Base-by-base conservation (phyloP, 2,888 invertebrate genomes). In the Coremacera marginata region DNA sequence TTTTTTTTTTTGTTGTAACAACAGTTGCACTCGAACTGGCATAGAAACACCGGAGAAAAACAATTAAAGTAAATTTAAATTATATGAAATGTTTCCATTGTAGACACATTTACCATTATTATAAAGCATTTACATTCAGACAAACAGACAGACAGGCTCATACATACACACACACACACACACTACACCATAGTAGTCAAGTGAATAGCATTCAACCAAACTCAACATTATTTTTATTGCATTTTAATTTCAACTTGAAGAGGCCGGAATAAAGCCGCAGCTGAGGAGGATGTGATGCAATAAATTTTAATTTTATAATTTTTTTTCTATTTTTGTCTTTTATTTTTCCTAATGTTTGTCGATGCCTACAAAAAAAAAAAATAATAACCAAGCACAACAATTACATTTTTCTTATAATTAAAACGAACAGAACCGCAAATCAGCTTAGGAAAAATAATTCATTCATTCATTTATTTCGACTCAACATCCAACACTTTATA, bases 251-350 rank as follows among this genome's bases (percentile, higher is more conserved):
- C 65, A 67, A 34, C 22, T 52, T 55, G 55, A 67, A 34, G 67
- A 34, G 74, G 73, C 73, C 73, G 73, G 73, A 74, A 74, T 65
- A 25, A 51, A 22, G 31, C 73, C 22, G 74, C 27, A 37, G 65
- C 74, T 34, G 67, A 70, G 76, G 79, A 81, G 81, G 80, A 81
- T 81, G 81, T 81, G 81, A 80, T 80, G 81, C 78, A 81, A 81
- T 75, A 70, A 67, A 76, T 79, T 65, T 79, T 57, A 27, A 75
- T 68, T 77, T 74, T 77, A 44, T n/a, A 25, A 55, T 71, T 73
- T 72, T n/a, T 37, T 55, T 72, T 67, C 37, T 55, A 68, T 27
- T n/a, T 65, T 27, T 34, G 9, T 34, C n/a, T 9, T 16, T 31
- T 16, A 7, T 22, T 27, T 25, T 31, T 63, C 11, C 14, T 25